phyloP scores from a whole-genome alignment of 2,113 vertebrate genomes.

The Brienomyrus longianalis region DNA sequence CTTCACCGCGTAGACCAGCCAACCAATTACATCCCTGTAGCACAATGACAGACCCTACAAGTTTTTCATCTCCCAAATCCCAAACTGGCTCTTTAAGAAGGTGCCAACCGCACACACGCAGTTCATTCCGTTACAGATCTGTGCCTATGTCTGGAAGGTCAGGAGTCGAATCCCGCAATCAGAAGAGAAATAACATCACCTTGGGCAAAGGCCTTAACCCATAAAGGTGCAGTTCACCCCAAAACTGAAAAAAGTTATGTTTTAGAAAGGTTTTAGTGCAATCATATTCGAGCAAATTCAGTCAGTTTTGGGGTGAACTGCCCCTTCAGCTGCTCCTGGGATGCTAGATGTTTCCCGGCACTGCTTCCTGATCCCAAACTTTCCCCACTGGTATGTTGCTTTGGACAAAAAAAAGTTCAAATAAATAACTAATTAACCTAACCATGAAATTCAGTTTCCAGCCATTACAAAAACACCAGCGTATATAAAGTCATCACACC shows the following conservation, averaged over 20 bases:
- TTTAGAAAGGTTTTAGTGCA: background rate
- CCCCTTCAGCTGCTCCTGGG: background rate
- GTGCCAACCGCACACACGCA: background rate
- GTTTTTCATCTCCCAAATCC: background rate
- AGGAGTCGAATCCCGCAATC: background rate
- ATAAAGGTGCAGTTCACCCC: background rate
- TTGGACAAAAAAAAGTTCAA: background rate
- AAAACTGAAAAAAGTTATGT: background rate
- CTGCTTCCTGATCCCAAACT: background rate
- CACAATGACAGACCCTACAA: background rate
- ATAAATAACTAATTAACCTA: background rate
- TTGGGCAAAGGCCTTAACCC: background rate
- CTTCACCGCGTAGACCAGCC: constrained; percentile 70
- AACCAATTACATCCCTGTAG: constrained; percentile 75
- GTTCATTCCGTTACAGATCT: background rate
- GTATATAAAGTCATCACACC: background rate
- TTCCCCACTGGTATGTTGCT: background rate
- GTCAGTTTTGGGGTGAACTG: background rate
- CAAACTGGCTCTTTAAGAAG: background rate
- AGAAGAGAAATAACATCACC: background rate
- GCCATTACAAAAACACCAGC: background rate
- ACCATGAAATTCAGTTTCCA: background rate
- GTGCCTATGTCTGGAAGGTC: background rate
- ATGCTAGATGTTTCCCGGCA: background rate
- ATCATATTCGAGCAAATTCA: background rate